Percentiles rank a stretch among this genome's conserved stretches.
Conservation (phyloP, 2,797 vertebrate genomes). For the Gila robusta region DNA sequence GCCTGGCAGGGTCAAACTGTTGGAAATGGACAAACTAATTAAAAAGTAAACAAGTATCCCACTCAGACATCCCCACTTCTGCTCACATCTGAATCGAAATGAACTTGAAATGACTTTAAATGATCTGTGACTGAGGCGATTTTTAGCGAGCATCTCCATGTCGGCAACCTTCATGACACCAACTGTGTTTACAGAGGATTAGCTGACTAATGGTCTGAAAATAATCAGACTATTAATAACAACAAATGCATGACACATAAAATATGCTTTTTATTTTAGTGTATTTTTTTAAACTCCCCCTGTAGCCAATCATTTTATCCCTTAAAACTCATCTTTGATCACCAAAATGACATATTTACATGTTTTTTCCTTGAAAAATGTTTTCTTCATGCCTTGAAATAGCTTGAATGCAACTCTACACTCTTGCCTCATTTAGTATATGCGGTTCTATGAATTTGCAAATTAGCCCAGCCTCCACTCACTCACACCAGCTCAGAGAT, state of each 20-base stretch:
- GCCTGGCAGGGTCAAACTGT: not conserved
- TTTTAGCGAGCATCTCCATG: not conserved
- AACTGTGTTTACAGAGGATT: constrained; percentile 18
- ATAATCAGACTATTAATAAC: constrained; percentile 17
- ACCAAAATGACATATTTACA: no score
- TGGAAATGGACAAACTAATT: not conserved
- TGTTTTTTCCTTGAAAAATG: no score
- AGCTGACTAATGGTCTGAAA: constrained; percentile 29
- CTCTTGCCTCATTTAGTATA: no score
- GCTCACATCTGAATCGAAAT: not conserved
- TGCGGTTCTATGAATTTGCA: no score
- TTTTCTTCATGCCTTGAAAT: no score
- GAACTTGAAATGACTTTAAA: constrained; percentile 17
- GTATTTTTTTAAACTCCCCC: not conserved
- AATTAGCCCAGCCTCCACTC: no score
- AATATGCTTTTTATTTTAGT: not conserved
- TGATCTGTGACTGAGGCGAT: constrained; percentile 12
- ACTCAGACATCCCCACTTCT: not conserved
- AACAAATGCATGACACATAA: constrained; percentile 9
- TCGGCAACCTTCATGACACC: constrained; percentile 23
- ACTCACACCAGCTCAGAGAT: no score
- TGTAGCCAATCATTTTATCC: no score
- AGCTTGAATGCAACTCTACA: no score
- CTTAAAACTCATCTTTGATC: no score
- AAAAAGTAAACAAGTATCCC: not conserved